phyloP scores from a whole-genome alignment of 2,113 vertebrate species.

The Lichenostomus cassidix region DNA sequence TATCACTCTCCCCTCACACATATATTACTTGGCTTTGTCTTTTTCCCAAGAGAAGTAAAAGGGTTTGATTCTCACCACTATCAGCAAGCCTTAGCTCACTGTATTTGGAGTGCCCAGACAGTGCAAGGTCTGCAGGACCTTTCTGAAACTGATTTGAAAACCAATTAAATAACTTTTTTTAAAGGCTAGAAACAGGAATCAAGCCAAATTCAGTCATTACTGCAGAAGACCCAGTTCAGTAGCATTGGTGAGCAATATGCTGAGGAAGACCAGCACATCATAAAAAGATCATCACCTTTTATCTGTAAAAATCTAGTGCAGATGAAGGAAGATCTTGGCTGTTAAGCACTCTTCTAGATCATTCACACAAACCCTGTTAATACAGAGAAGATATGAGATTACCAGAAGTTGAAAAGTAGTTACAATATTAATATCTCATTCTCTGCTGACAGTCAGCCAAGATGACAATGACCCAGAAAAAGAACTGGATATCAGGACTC shows the following conservation, averaged over 20 bases:
- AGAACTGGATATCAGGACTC: not conserved
- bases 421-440: not conserved
- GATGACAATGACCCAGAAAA: not conserved
- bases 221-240: not conserved
- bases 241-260: not conserved
- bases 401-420: not conserved
- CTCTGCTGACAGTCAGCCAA: not conserved
- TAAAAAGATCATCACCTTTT: not conserved
- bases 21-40: not conserved
- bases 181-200: not conserved
- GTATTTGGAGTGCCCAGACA: not conserved
- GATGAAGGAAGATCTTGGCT: not conserved
- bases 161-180: not conserved
- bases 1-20: not conserved
- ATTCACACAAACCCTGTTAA: not conserved
- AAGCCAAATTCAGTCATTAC: not conserved
- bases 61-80: not conserved
- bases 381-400: not conserved
- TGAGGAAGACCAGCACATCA: not conserved
- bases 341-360: not conserved
- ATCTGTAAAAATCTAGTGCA: not conserved
- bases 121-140: not conserved
- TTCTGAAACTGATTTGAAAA: not conserved
- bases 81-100: not conserved
- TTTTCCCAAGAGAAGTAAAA: not conserved